Evolutionary conservation across 2,113 vertebrate genomes (phyloP).

Genomic region (Lipotes vexillifer): DNA sequence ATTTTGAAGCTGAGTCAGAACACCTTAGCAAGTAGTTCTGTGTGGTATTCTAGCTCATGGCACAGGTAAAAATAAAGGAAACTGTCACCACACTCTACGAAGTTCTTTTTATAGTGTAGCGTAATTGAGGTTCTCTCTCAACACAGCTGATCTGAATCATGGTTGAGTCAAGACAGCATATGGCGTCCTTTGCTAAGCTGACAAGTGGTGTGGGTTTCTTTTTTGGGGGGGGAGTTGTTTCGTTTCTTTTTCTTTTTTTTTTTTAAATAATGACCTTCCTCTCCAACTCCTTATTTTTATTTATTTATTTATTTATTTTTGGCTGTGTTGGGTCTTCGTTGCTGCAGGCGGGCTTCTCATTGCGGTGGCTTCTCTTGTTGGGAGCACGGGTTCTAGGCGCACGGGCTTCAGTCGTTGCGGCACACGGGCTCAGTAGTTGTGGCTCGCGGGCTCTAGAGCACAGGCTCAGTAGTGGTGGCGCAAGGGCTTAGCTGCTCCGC

Average conservation of each 20-base stretch:
- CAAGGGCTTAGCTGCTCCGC: no score
- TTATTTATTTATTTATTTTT: no score
- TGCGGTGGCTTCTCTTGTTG: no score
- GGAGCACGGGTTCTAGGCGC: no score
- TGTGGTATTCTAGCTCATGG: not conserved
- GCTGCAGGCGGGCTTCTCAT: no score
- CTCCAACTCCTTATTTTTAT: no score
- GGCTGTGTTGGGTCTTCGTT: no score
- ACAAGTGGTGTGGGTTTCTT: not conserved
- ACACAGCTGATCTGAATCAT: constrained; percentile 48
- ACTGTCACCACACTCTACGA: not conserved
- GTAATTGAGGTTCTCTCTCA: constrained; percentile 48
- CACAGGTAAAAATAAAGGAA: constrained; percentile 33
- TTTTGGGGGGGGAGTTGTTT: not conserved
- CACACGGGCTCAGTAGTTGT: no score
- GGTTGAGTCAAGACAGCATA: constrained; percentile 45
- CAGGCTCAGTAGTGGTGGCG: no score
- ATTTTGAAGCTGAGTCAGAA: constrained; percentile 56
- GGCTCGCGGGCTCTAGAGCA: no score
- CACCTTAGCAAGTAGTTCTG: constrained; percentile 20
- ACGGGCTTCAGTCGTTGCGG: no score
- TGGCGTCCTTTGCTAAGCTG: not conserved
- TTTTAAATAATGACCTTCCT: no score
- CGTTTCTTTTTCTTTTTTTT: not conserved
- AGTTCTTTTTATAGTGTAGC: constrained; percentile 47